Evolutionary conservation across 1,140 invertebrate genomes (phyloP), one percentile per base, ranked within the genome.

Genomic region (Trichomalopsis sarcophagae): DNA sequence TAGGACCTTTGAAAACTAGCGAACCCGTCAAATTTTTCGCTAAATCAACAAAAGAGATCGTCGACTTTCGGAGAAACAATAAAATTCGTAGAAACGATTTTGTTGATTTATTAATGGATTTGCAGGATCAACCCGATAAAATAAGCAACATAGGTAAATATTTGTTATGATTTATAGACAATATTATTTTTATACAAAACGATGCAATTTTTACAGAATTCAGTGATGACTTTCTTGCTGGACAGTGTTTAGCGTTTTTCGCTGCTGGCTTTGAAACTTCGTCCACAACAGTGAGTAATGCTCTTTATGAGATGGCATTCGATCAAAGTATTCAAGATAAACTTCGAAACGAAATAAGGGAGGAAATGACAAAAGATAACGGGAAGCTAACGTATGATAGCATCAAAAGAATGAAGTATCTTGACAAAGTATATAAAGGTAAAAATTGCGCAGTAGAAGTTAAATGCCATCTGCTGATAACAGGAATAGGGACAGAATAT

Each of bases 211-310:
- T 44, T 75, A 10, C 85, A 91, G 90, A 90, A 81, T 83, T 91
- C 40, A 91, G 87, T 0, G 90, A 91, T 14, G 87, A 81, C 11
- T 86, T 91, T 5, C 74, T 90, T 21, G 80, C 89, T 7, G 91
- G 90, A 13, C 91, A 94, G 81, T 88, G 91, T 0, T 89, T 93
- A 33, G 79, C 93, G 27, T 93, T 94, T 79, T 89, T 94, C 55
- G 62, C 93, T 11, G 94, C 94, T 79, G 94, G 94, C 30, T 95
- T 93, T 84, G 94, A 95, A 84, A 95, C 95, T 0, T 95, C 94
- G 5, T 92, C 94, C 11, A 91, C 92, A 3, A 91, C 94, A 0
- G 89, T 95, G 5, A 90, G 90, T 10, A 92, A 92, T 81, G 87
- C 91, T 5, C 77, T 91, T 11, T 92, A 91, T 33, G 91, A 92